Base-by-base conservation (phyloP, 2,888 invertebrate genomes). In the Hyles lineata region DNA sequence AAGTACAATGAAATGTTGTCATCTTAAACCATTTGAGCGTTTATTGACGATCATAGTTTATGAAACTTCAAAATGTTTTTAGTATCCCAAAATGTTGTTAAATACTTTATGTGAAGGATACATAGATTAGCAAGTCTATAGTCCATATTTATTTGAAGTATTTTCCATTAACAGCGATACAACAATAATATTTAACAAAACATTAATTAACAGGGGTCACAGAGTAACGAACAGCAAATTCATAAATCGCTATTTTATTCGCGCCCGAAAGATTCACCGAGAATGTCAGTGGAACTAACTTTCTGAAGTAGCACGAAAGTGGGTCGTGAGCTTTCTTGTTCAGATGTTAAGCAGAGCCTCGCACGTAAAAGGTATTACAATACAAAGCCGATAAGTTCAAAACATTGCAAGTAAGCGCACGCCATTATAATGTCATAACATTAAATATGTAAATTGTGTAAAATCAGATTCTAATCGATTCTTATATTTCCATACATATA, bases 401-500 rank as follows among this genome's bases (percentile, higher is more conserved):
- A 55, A 76, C 75, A 75, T 72, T 76, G 63, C 74, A 73, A 73
- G 73, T 70, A 50, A 76, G 72, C 73, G 74, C 74, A 80, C 73
- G 77, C 72, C 73, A 71, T 72, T 74, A 70, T 76, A 78, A 81
- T 79, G 76, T 74, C 74, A 77, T 79, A 81, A 76, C 76, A 81
- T 76, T 81, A 79, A 74, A 77, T 74, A 77, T 78, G 77, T 71
- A 76, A 78, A 79, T 75, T 62, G 61, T 74, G 74, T 76, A 73
- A 78, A 76, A 79, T 75, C 76, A 69, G 76, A 76, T 80, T 73
- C 69, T 74, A 71, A 78, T 76, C 75, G 50, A 75, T 70, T 67
- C 61, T 73, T 70, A 9, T 60, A 50, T 55, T 72, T 62, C 52
- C 60, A 76, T 74, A 74, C 62, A 15, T 43, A 62, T 32, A 23